Conservation (phyloP, 1,140 invertebrate genomes). For the Carcinoscorpius rotundicauda region DNA sequence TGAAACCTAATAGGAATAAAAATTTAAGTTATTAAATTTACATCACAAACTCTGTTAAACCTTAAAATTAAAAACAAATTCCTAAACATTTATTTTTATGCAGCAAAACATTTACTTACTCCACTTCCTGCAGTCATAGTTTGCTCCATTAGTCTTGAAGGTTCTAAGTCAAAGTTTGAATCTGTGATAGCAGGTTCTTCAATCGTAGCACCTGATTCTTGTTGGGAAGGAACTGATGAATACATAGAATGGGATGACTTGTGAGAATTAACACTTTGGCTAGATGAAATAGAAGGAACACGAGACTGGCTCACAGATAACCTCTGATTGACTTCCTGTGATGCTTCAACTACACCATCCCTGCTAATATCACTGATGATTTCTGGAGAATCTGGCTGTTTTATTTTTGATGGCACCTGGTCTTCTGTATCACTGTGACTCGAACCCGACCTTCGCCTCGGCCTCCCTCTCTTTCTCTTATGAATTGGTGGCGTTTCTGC, state of each 20-base stretch:
- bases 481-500: conserved; percentile 13
- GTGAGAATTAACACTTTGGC: conserved; percentile 12
- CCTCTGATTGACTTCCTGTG: neutral
- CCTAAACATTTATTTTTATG: too few species aligned
- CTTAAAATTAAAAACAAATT: too few species aligned
- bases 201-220: conserved; percentile 12
- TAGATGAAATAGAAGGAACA: conserved; percentile 13
- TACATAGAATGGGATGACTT: neutral
- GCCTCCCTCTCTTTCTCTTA: conserved; percentile 12
- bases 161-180: conserved; percentile 18
- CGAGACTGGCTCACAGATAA: conserved; percentile 11
- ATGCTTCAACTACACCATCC: conserved; percentile 13
- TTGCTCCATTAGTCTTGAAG: conserved; percentile 21
- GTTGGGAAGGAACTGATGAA: conserved; percentile 9
- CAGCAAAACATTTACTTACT: too few species aligned
- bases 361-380: conserved; percentile 13
- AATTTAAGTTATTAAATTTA: too few species aligned
- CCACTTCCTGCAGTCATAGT: conserved; percentile 19
- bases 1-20: too few species aligned
- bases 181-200: conserved; percentile 14
- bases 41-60: too few species aligned
- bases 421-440: conserved; percentile 18
- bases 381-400: conserved; percentile 17
- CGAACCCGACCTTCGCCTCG: conserved; percentile 14
- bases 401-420: conserved; percentile 16